Percentiles rank a stretch among this genome's conserved stretches.
Conservation (phyloP, 2,113 vertebrate genomes). For the Gnathonemus longibarbis region DNA sequence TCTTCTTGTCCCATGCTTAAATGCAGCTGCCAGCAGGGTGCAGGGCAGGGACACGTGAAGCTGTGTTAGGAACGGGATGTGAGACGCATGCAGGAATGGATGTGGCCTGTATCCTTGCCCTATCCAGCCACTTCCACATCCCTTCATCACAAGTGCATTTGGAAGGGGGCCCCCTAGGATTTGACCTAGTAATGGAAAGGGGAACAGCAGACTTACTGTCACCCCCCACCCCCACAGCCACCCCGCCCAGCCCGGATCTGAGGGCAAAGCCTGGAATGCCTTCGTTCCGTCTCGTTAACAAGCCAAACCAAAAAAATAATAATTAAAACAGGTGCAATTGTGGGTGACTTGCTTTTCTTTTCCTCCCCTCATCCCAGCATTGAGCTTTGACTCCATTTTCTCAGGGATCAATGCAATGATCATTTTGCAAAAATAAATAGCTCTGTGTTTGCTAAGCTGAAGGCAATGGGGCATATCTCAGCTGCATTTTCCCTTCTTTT, state of each 20-base stretch:
- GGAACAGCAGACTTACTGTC: too few relatives aligned
- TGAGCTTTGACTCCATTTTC: not conserved
- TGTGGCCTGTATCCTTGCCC: not conserved
- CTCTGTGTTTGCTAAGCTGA: not conserved
- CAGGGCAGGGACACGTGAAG: slow-evolving; percentile 46
- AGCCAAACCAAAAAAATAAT: not conserved
- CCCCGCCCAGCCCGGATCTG: not conserved
- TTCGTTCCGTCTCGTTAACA: not conserved
- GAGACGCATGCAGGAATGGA: not conserved
- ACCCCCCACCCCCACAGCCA: not conserved
- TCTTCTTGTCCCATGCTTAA: slow-evolving; percentile 29
- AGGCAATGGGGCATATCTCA: slow-evolving; percentile 9
- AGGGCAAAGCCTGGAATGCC: not conserved
- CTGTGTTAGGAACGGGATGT: not conserved
- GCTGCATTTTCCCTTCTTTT: not conserved
- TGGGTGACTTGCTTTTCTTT: not conserved
- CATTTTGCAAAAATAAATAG: slow-evolving; percentile 9
- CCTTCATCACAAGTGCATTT: not conserved
- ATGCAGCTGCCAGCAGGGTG: slow-evolving; percentile 43
- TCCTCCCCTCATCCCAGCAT: not conserved
- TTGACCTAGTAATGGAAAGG: not conserved
- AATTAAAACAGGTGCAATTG: not conserved
- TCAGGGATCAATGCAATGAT: not conserved
- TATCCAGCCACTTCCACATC: not conserved
- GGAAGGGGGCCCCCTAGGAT: not conserved